Evolutionary conservation across 2,113 vertebrate genomes (phyloP).

Genomic region (Pogonocichla stellata): DNA sequence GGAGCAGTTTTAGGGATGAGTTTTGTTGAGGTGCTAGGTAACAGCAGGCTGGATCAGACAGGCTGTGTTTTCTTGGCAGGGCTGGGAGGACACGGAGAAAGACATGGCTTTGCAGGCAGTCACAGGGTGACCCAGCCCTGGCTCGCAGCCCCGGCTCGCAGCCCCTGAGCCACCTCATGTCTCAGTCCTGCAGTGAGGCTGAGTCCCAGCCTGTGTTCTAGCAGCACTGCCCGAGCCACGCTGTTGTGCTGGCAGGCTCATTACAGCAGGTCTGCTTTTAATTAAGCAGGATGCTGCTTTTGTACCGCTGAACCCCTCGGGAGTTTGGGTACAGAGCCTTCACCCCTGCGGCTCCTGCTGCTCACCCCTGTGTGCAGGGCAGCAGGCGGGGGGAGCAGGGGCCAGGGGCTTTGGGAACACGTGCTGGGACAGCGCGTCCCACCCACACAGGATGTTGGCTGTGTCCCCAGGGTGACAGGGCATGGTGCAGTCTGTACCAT

Average conservation of each 20-base stretch:
- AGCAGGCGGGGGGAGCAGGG: rapidly evolving
- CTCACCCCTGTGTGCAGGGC: rapidly evolving
- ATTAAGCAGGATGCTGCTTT: background rate
- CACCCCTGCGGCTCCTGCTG: rapidly evolving
- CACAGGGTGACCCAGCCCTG: background rate
- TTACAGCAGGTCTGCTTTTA: constrained; percentile 17
- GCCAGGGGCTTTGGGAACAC: background rate
- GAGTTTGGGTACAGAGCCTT: background rate
- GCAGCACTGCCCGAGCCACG: rapidly evolving
- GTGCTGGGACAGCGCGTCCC: rapidly evolving
- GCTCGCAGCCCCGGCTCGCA: background rate
- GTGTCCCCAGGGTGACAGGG: background rate
- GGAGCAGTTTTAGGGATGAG: background rate
- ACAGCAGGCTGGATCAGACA: background rate
- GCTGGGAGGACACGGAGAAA: background rate
- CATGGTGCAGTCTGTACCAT: background rate
- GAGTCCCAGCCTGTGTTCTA: background rate
- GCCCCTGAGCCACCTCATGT: background rate
- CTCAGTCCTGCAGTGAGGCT: background rate
- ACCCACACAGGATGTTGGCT: background rate
- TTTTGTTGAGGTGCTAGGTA: background rate
- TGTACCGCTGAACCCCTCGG: background rate
- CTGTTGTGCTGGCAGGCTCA: background rate
- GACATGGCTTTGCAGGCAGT: rapidly evolving
- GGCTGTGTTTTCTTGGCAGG: background rate